These are phyloP conservation scores for Pachydiplax longipennis DNA, from an alignment of 2,888 invertebrate genomes.

Conservation along the genomic window DNA sequence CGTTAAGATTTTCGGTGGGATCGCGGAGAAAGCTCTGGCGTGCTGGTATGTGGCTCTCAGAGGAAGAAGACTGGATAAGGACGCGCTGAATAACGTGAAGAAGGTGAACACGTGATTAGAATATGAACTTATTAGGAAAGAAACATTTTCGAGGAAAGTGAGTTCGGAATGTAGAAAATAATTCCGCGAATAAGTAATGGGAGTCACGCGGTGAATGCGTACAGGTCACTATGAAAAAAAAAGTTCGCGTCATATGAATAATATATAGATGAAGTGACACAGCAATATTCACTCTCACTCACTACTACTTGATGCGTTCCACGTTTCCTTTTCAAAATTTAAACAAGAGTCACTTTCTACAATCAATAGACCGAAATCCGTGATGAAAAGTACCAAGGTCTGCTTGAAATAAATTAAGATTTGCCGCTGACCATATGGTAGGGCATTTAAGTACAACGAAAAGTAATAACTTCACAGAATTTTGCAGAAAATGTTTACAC, in stretches of 20 bases:
- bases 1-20: background rate
- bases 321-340: no score
- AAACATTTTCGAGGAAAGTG: background rate
- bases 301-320: no score
- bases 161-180: background rate
- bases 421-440: no score
- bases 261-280: background rate
- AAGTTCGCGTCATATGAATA: background rate
- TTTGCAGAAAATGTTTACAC: no score
- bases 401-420: no score
- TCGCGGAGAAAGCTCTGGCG: background rate
- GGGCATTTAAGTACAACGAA: no score
- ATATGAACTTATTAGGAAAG: constrained; percentile 3
- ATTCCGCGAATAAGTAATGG: background rate
- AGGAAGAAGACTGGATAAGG: background rate
- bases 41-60: background rate
- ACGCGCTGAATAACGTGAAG: background rate
- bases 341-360: no score
- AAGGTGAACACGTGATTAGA: constrained; percentile 15
- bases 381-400: no score
- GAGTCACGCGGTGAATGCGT: background rate
- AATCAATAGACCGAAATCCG: no score
- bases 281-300: background rate
- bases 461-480: no score
- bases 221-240: background rate